Conservation (phyloP, 1,140 invertebrate genomes). For the Ladona fulva region DNA sequence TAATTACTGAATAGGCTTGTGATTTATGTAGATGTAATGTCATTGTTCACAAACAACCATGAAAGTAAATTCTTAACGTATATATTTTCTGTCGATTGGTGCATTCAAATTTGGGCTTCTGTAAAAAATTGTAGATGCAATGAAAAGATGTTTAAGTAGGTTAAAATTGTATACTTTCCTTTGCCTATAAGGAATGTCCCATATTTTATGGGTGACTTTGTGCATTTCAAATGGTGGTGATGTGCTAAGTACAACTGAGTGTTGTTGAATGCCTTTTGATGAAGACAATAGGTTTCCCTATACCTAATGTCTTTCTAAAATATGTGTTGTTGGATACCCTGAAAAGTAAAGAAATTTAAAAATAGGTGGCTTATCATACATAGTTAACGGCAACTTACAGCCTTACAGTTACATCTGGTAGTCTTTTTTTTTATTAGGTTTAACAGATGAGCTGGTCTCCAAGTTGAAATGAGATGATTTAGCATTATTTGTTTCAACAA, state of each 20-base stretch:
- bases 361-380: not conserved
- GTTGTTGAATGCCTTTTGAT: constrained; percentile 9
- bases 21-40: constrained; percentile 5
- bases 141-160: not conserved
- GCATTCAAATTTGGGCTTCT: not conserved
- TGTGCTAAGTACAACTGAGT: constrained; percentile 1
- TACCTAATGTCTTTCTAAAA: constrained; percentile 1
- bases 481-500: not conserved
- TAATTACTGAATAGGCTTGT: not conserved
- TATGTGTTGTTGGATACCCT: not conserved
- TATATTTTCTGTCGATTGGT: constrained; percentile 7
- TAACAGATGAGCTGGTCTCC: constrained; percentile 3
- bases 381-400: constrained; percentile 1
- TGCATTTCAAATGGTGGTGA: constrained; percentile 2
- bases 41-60: constrained; percentile 1
- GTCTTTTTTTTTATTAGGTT: constrained; percentile 4
- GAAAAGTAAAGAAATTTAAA: not conserved
- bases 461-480: constrained; percentile 7
- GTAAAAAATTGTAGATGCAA: not conserved
- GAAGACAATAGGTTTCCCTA: not conserved
- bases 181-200: constrained; percentile 6
- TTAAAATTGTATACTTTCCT: not conserved
- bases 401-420: constrained; percentile 5
- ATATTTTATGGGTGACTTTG: not conserved
- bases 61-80: not conserved